These are phyloP conservation scores for Spizaetus ornatus DNA, from an alignment of 2,113 vertebrate genomes.

Conservation along the genomic window DNA sequence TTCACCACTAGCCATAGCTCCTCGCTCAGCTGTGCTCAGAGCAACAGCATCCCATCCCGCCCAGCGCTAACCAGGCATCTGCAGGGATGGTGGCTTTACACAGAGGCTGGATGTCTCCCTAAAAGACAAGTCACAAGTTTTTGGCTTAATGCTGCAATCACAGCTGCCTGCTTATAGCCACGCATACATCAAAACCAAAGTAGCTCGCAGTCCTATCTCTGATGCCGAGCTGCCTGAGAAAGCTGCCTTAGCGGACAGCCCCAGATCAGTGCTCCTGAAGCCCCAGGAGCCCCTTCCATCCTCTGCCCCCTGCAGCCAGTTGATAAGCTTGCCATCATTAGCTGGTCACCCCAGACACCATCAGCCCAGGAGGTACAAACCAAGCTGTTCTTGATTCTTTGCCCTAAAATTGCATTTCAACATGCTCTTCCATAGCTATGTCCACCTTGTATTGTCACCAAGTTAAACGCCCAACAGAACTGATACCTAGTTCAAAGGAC, in stretches of 20 bases:
- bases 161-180: neutral
- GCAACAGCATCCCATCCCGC: rapidly evolving
- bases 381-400: neutral
- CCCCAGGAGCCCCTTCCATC: neutral
- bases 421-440: rapidly evolving
- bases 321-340: neutral
- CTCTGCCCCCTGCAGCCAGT: neutral
- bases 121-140: neutral
- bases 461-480: neutral
- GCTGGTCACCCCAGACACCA: neutral
- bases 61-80: neutral
- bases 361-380: neutral
- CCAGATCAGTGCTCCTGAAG: neutral
- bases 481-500: neutral
- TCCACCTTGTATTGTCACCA: neutral
- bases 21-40: neutral
- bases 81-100: neutral
- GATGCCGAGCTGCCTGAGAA: neutral
- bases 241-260: neutral
- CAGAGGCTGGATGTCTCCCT: neutral
- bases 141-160: neutral
- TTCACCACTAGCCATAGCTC: rapidly evolving
- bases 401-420: neutral
- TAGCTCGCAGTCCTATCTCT: too few species aligned
- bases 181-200: neutral